Evolutionary conservation across 2,797 vertebrate species (phyloP).

Genomic region (Emydoidea blandingii): DNA sequence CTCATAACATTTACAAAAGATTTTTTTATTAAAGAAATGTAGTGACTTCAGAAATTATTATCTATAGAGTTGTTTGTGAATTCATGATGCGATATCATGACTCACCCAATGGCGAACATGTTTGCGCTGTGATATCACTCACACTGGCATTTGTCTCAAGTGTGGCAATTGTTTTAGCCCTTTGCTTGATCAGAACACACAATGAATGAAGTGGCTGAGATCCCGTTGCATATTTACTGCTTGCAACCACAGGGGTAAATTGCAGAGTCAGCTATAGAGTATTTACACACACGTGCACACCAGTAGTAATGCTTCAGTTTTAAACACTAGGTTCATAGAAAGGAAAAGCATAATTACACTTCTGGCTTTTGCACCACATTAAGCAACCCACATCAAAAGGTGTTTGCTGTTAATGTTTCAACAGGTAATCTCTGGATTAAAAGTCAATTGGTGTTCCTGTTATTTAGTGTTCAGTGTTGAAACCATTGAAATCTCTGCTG

Average conservation of each 20-base stretch:
- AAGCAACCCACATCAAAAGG: slow-evolving; percentile 81
- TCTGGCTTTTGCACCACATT: slow-evolving; percentile 71
- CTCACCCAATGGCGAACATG: slow-evolving; percentile 65
- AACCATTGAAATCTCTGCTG: slow-evolving; percentile 56
- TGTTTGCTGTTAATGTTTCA: slow-evolving; percentile 73
- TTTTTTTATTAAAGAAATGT: slow-evolving; percentile 27
- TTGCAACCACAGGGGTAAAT: slow-evolving; percentile 40
- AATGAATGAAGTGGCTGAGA: slow-evolving; percentile 64
- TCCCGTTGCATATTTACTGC: slow-evolving; percentile 59
- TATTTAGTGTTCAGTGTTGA: slow-evolving; percentile 36
- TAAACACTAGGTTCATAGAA: slow-evolving; percentile 66
- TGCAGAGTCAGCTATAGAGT: slow-evolving; percentile 15
- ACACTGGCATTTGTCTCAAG: slow-evolving; percentile 51
- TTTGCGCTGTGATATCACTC: slow-evolving; percentile 61
- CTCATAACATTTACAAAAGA: neutral
- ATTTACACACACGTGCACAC: neutral
- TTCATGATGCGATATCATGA: slow-evolving; percentile 65
- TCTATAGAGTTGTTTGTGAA: slow-evolving; percentile 61
- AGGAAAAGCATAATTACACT: slow-evolving; percentile 70
- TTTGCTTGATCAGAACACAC: slow-evolving; percentile 8
- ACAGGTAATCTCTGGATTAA: slow-evolving; percentile 77
- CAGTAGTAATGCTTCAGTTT: neutral
- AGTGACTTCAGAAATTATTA: slow-evolving; percentile 35
- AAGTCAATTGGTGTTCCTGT: slow-evolving; percentile 69
- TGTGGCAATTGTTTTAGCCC: slow-evolving; percentile 62